These are phyloP conservation scores for Scaptomyza polygonia DNA, from an alignment of 2,888 invertebrate species.

Conservation along the genomic window DNA sequence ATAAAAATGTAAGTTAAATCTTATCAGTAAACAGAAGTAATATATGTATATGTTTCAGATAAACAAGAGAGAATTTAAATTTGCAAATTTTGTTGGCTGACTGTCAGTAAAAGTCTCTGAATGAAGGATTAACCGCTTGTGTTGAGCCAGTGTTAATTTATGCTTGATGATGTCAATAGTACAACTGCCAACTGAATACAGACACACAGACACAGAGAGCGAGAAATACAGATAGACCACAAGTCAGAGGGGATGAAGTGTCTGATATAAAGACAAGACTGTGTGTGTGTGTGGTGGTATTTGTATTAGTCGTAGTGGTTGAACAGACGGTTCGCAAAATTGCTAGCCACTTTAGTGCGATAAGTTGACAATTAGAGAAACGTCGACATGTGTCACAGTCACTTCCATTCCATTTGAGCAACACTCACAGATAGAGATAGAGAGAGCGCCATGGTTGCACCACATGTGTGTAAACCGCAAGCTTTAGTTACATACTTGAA, in stretches of 20 bases:
- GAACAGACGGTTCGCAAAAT: conserved; percentile 1
- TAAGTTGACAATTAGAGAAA: conserved; percentile 4
- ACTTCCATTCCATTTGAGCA: conserved; percentile 4
- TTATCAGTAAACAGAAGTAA: neutral
- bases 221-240: neutral
- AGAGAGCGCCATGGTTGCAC: too few relatives aligned
- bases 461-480: too few relatives aligned
- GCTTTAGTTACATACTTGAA: neutral
- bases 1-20: too few relatives aligned
- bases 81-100: neutral
- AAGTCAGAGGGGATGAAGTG: neutral
- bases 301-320: neutral
- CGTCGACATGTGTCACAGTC: conserved; percentile 4
- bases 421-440: neutral
- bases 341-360: conserved; percentile 3
- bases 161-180: neutral
- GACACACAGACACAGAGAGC: neutral
- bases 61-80: neutral
- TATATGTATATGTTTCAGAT: neutral
- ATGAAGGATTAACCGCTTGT: conserved; percentile 1
- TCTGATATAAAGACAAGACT: neutral
- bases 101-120: neutral
- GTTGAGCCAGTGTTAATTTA: conserved; percentile 6
- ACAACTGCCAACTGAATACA: neutral
- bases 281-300: too few relatives aligned